Evolutionary conservation across 2,113 vertebrate species (phyloP), one percentile per base, ranked within the genome.

Genomic region (crab-eating macaque (Macaca fascicularis)): DNA sequence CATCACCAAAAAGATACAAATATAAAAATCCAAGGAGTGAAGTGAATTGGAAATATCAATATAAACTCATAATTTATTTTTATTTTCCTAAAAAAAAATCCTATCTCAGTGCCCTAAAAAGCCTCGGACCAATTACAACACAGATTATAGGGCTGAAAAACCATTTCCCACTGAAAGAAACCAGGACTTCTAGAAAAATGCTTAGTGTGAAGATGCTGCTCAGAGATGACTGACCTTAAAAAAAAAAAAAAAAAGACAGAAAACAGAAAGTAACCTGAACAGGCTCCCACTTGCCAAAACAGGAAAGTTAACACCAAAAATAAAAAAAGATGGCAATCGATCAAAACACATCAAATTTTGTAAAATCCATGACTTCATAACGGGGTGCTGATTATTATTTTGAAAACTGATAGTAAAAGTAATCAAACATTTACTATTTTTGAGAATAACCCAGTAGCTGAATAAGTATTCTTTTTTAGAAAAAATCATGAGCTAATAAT

Each of bases 181-280:
- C 11, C 7, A 40, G 48, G 43, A 35, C 32, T 78, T 88, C 76
- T n/a, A 8, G 48, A 20, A 86, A 19, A 75, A 35, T 6, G 6
- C 4, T 3, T 1, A 9, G 0, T 61, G 48, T 40, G 4, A 72
- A 69, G 17, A 13, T 0, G 10, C 3, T 3, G 19, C 50, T 78
- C 40, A 32, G 74, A 43, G 30, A 16, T 9, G 23, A 40, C 2
- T 16, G 8, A 20, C 48, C 14, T 81, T 48, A 20, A 3, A 11
- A 55, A 55, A 55, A 20, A 55, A 50, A 61, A 59, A 59, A 59
- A 59, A 61, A 64, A 30, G 11, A 0, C 27, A 45, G 40, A 9
- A 61, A n/a, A 57, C 8, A 64, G 30, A 30, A 76, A 16, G 35
- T 30, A 78, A 45, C 20, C 16, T 8, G 11, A 30, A 16, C 4